phyloP scores from a whole-genome alignment of 2,797 vertebrate genomes.

The Scleropages formosus region DNA sequence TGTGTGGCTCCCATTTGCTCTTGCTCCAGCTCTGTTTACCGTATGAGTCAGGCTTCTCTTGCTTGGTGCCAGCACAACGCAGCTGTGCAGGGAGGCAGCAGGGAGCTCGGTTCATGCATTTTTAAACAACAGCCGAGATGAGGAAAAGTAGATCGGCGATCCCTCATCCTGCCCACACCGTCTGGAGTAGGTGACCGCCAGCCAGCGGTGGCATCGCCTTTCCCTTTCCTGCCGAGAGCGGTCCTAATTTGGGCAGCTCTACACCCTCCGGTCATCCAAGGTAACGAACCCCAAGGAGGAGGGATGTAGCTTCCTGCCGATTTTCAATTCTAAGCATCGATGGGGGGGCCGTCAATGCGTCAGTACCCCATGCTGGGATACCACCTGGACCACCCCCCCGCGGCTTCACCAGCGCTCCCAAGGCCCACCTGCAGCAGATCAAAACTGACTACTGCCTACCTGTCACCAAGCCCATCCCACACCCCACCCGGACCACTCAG shows the following conservation, averaged over 20 bases:
- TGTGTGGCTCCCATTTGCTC: neutral
- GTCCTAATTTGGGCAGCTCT: neutral
- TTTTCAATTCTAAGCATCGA: neutral
- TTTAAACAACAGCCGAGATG: constrained; percentile 24
- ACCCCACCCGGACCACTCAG: neutral
- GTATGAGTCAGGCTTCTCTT: neutral
- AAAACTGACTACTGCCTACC: neutral
- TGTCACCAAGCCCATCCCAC: too few relatives aligned
- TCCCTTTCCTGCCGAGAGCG: too few relatives aligned
- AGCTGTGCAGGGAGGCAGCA: neutral
- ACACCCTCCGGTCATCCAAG: neutral
- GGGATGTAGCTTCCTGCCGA: neutral
- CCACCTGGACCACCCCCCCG: neutral
- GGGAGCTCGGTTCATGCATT: constrained; percentile 25
- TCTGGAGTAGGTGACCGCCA: neutral
- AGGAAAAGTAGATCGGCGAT: neutral
- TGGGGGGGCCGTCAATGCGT: neutral
- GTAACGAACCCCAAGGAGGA: neutral
- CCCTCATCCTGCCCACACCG: neutral
- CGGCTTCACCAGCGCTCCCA: neutral
- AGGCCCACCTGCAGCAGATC: constrained; percentile 88
- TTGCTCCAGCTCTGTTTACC: neutral
- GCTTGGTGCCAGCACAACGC: neutral
- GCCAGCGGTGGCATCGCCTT: too few relatives aligned
- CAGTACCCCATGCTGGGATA: constrained; percentile 2